Conservation (phyloP, 2,888 invertebrate species). For the Iselma pallidipennis region DNA sequence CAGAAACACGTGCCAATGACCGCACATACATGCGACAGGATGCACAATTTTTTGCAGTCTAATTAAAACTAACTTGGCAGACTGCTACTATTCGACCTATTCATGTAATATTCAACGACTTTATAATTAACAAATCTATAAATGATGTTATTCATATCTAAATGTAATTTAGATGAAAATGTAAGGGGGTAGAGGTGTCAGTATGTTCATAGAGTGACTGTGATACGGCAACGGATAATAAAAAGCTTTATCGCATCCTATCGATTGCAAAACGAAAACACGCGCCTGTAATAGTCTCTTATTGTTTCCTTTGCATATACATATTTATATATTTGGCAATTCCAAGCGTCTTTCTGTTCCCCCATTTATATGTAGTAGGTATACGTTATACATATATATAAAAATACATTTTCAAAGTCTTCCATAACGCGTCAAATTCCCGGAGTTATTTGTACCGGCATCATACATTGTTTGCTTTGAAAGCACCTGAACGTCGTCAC, state of each 20-base stretch:
- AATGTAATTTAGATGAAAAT: background rate
- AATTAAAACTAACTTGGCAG: conserved; percentile 6
- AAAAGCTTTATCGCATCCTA: conserved; percentile 24
- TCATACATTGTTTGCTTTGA: conserved; percentile 17
- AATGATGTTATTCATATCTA: conserved; percentile 11
- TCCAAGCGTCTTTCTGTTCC: too few relatives aligned
- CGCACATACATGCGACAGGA: conserved; percentile 9
- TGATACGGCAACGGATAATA: conserved; percentile 12
- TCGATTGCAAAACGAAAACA: conserved; percentile 9
- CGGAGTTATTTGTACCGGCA: conserved; percentile 13
- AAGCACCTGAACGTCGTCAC: conserved; percentile 12
- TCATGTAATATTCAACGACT: background rate
- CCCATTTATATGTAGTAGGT: too few relatives aligned
- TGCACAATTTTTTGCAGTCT: conserved; percentile 4
- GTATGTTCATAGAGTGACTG: background rate
- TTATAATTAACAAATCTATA: conserved; percentile 6
- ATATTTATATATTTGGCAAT: background rate
- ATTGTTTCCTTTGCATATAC: background rate
- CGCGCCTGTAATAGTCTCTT: background rate
- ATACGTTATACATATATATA: too few relatives aligned
- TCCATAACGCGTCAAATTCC: background rate
- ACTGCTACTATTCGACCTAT: background rate
- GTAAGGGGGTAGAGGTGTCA: background rate
- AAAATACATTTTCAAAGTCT: background rate
- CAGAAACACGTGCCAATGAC: conserved; percentile 8